Base-by-base conservation (phyloP, 35 echinoderm and acorn worm species). In the Nesometra sesokonis region DNA sequence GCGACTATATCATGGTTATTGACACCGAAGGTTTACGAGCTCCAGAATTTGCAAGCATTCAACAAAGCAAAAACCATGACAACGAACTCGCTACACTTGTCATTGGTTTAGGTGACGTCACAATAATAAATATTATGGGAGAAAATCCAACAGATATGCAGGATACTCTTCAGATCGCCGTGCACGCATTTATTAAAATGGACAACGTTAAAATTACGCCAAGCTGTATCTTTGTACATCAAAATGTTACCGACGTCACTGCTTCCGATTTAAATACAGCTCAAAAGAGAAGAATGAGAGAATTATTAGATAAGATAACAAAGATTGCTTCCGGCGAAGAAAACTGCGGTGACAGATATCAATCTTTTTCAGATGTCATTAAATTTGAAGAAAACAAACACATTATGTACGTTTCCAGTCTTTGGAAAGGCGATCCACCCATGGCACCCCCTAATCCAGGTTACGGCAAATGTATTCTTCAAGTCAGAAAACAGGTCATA, bases 81-180 rank as follows among this genome's bases (percentile, higher is more conserved):
- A 88, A 88, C 77, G 86, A 88, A 47, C 35, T 88, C 33, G 77
- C 86, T n/a, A 88, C 86, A 30, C 80, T 88, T 81, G 77, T 78
- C 4, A 32, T 80, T 5, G 78, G 86, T 46, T 36, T 88, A 17
- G 35, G 77, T 27, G 86, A 88, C 80, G 29, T 80, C 23, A 88
- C 87, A 78, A 11, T 87, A n/a, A 83, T 89, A 17, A 88, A 88
- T 67, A 88, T 82, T 31, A 43, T 30, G 29, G 87, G 87, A 33
- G 36, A 88, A 82, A 82, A 36, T 21, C 36, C 82, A 19, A 36
- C 77, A 13, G 86, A 88, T 15, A 88, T 88, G 77, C 37, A 35
- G 5, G 38, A 88, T 23, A 31, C 78, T n/a, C 39, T 88, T 36
- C 78, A 88, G 38, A 88, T 88, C 23, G 31, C 86, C 40, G 78